Evolutionary conservation across 2,113 vertebrate species (phyloP).

Genomic region (Okapia johnstoni): DNA sequence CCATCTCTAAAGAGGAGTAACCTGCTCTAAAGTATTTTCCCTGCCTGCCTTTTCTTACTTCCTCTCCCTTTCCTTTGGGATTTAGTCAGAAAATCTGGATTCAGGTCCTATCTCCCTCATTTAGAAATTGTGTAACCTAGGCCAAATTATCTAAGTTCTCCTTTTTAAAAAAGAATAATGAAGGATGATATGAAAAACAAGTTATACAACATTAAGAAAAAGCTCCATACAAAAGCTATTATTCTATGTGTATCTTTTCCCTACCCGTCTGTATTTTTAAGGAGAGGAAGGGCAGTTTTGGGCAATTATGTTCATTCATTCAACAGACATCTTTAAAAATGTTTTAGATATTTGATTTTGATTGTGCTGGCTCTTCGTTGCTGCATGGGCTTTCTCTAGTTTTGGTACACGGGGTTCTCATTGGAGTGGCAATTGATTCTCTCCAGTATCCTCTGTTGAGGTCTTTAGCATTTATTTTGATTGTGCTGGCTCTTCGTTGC

Average conservation of each 20-base stretch:
- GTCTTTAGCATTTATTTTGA: no score
- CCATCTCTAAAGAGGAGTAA: not conserved
- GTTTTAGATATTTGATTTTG: no score
- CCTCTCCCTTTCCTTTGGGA: not conserved
- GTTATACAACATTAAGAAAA: not conserved
- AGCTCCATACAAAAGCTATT: not conserved
- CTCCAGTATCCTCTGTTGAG: no score
- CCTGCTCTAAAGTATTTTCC: not conserved
- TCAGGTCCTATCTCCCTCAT: not conserved
- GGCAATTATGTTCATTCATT: conserved; percentile 5
- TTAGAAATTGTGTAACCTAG: not conserved
- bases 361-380: not conserved
- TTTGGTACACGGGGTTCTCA: fast-evolving
- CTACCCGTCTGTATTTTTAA: not conserved
- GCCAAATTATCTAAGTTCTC: not conserved
- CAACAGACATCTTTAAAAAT: no score
- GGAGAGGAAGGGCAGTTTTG: not conserved
- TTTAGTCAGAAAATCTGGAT: conserved; percentile 1
- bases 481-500: no score
- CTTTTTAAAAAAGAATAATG: not conserved
- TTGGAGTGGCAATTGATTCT: no score
- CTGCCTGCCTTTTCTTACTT: not conserved
- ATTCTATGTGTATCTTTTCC: not conserved
- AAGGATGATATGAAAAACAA: not conserved
- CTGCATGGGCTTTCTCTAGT: not conserved